A percentile compares a stretch with the other conserved stretches of the same genome.
Evolutionary conservation across 2,797 vertebrate species (phyloP).

Genomic region (Danionella dracula): DNA sequence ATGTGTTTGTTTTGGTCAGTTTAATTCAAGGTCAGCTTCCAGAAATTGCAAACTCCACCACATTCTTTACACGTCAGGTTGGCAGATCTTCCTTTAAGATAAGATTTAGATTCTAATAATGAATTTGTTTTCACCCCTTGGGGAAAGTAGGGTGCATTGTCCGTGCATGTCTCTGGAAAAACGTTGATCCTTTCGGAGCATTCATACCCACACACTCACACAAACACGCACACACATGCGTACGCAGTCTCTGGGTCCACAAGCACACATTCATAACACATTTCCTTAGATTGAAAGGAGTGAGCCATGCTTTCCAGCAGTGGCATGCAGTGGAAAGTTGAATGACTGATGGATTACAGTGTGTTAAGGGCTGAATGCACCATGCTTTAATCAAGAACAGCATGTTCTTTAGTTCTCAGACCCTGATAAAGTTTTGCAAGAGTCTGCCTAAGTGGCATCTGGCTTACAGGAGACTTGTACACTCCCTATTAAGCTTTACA

Average conservation of each 20-base stretch:
- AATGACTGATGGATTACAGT: conserved; percentile 17
- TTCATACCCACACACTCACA: too few species aligned
- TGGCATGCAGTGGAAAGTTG: conserved; percentile 42
- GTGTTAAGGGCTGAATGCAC: conserved; percentile 30
- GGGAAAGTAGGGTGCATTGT: conserved; percentile 51
- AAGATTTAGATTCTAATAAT: conserved; percentile 33
- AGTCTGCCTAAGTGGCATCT: background rate
- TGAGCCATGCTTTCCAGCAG: conserved; percentile 46
- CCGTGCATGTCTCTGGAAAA: conserved; percentile 64
- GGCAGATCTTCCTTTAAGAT: too few species aligned
- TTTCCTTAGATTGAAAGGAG: conserved; percentile 60
- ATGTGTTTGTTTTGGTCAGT: too few species aligned
- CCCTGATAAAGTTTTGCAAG: background rate
- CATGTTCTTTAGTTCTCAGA: background rate
- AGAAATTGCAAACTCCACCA: too few species aligned
- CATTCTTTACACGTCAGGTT: too few species aligned
- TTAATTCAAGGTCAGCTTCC: too few species aligned
- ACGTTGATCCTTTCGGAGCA: conserved; percentile 59
- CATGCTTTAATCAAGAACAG: background rate
- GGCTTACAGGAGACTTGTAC: background rate
- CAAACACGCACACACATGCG: conserved; percentile 53
- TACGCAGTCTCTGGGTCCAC: conserved; percentile 43
- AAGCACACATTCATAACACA: conserved; percentile 49
- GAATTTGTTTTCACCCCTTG: conserved; percentile 44
- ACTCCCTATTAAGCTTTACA: background rate